Evolutionary conservation across 2,888 invertebrate species (phyloP), one percentile per base, ranked within the genome.

Genomic region (Parochlus steinenii): DNA sequence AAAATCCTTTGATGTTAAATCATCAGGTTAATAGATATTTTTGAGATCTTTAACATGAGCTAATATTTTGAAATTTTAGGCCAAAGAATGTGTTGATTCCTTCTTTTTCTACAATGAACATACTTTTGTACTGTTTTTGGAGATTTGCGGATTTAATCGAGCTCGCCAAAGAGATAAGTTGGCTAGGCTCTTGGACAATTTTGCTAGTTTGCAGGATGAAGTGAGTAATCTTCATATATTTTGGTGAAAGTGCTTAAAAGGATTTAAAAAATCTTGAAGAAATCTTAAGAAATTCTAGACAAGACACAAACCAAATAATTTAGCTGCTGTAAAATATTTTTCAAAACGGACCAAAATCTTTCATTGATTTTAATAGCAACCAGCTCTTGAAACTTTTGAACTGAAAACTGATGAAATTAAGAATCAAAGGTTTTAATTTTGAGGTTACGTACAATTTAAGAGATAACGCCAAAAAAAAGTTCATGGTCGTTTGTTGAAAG

Each of bases 91-190:
- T 52, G 74, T 92, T 3, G 90, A 93, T 47, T 78, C 79, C 38
- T 90, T 95, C 61, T 67, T 95, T 35, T 70, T 70, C 8, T 82
- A 85, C 41, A 55, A 49, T 38, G 76, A 82, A 40, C 72, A 81
- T 24, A 82, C 90, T 5, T 86, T 95, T 52, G 78, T 80, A 7
- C 77, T 75, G 45, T 63, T 95, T 37, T 64, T 95, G 39, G 83
- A 86, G 49, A 72, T 89, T 39, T 86, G 83, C 52, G 95, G 97
- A 1, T 90, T 92, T 56, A 97, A 97, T 60, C 69, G 92, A 44
- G 93, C 97, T 4, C 64, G 97, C 20, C 95, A 95, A 56, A 67
- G 95, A 38, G 95, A 97, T 55, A 92, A 90, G 61, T 64, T 95
- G 38, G 87, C 85, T 0, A 70, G 85, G 47, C 62, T 92, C 35